phyloP scores from a whole-genome alignment of 2,888 invertebrate species.

The Cecidostiba fungosa region DNA sequence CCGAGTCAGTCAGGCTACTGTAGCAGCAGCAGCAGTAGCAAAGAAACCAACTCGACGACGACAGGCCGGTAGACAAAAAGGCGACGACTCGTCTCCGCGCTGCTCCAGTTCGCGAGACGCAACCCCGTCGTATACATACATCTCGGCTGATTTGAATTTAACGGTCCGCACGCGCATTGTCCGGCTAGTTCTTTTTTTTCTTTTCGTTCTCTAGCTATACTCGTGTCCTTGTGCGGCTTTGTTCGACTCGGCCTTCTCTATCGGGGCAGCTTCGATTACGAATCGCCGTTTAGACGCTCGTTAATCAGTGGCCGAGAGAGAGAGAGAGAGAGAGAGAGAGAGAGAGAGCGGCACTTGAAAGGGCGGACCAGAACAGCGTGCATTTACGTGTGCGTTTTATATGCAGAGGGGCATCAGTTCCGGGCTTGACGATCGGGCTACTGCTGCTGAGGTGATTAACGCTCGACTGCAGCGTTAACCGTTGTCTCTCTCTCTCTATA shows the following conservation, averaged over 20 bases:
- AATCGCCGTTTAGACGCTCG: constrained; percentile 42
- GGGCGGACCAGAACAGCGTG: not conserved
- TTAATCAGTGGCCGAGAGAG: constrained; percentile 43
- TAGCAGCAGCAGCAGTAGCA: not conserved
- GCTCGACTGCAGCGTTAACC: not conserved
- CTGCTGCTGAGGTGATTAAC: not conserved
- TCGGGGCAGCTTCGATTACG: constrained; percentile 3
- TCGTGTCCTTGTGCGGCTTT: not conserved
- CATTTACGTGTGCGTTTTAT: not conserved
- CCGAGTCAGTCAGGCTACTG: not conserved
- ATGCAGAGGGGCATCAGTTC: not conserved
- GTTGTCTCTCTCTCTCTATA: not conserved
- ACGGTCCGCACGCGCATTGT: constrained; percentile 44
- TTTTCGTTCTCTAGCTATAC: not conserved
- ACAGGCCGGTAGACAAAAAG: not conserved
- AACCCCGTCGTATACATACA: not conserved
- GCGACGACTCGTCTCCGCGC: constrained; percentile 5
- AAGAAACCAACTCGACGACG: constrained; percentile 12
- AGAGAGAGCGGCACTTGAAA: not conserved
- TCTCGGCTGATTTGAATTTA: constrained; percentile 51
- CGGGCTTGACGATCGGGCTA: not conserved
- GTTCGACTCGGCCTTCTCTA: not conserved
- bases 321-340: constrained; percentile 3
- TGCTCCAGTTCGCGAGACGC: constrained; percentile 28
- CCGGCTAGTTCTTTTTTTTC: not conserved